Evolutionary conservation across 2,797 vertebrate genomes (phyloP).

Genomic region (Thripadectes ignobilis): DNA sequence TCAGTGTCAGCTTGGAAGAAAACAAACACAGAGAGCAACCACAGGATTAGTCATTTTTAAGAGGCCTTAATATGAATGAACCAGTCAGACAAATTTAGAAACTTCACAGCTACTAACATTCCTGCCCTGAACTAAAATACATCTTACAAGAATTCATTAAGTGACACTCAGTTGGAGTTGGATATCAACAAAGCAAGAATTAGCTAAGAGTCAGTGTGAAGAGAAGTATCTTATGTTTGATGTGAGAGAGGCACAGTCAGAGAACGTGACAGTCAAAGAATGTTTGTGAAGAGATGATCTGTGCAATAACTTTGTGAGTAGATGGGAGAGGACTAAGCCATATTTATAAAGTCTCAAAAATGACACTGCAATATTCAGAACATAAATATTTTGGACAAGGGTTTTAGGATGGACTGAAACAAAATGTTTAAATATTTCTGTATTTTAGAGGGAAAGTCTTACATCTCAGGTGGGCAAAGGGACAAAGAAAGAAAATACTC

Average conservation of each 20-base stretch:
- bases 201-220: background rate
- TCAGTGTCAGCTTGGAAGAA: background rate
- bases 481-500: background rate
- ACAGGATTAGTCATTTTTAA: background rate
- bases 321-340: background rate
- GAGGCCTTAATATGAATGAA: background rate
- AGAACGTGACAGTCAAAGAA: background rate
- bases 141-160: background rate
- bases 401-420: background rate
- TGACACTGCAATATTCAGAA: background rate
- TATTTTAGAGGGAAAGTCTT: background rate
- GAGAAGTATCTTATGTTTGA: background rate
- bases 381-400: background rate
- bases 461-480: background rate
- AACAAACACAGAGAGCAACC: background rate
- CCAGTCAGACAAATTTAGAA: background rate
- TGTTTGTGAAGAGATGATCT: background rate
- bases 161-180: background rate
- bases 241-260: background rate
- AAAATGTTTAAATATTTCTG: background rate
- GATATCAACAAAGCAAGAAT: background rate
- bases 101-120: background rate
- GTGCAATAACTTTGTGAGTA: background rate
- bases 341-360: background rate
- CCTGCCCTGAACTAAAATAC: background rate